Evolutionary conservation across 1,140 invertebrate species (phyloP).

Genomic region (Tribolium castaneum): DNA sequence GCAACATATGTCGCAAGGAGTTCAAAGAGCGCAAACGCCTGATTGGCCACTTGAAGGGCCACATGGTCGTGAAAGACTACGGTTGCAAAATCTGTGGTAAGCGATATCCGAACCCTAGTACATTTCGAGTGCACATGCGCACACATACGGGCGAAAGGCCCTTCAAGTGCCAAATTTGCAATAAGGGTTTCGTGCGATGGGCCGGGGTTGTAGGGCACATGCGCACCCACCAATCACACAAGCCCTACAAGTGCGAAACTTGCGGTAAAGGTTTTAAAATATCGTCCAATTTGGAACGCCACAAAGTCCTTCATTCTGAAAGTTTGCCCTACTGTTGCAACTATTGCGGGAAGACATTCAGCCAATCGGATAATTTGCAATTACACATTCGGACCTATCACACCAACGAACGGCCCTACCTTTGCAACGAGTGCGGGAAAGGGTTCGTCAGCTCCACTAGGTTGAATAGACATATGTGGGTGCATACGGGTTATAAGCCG

Average conservation of each 20-base stretch:
- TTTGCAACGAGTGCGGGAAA: conserved; percentile 77
- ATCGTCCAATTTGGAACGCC: conserved; percentile 53
- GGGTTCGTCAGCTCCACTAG: conserved; percentile 57
- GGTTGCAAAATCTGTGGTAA: conserved; percentile 55
- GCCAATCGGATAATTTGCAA: conserved; percentile 59
- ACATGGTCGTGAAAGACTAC: conserved; percentile 55
- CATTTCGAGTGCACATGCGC: conserved; percentile 60
- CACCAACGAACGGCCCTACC: conserved; percentile 75
- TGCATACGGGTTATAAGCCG: conserved; percentile 60
- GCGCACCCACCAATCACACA: conserved; percentile 58
- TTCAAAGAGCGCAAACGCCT: conserved; percentile 56
- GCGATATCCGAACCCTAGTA: conserved; percentile 55
- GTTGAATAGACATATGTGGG: conserved; percentile 60
- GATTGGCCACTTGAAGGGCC: conserved; percentile 58
- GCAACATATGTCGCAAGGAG: conserved; percentile 57
- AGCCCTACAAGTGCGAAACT: conserved; percentile 58
- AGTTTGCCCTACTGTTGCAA: conserved; percentile 54
- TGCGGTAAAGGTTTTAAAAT: conserved; percentile 55
- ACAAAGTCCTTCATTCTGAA: conserved; percentile 52
- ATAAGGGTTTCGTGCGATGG: conserved; percentile 59
- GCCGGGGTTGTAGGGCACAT: conserved; percentile 59
- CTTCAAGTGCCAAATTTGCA: conserved; percentile 64
- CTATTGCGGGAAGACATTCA: conserved; percentile 59
- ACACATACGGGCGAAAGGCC: conserved; percentile 65
- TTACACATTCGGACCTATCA: conserved; percentile 65